phyloP scores from a whole-genome alignment of 2,113 vertebrate genomes.

The Lasiurus cinereus region DNA sequence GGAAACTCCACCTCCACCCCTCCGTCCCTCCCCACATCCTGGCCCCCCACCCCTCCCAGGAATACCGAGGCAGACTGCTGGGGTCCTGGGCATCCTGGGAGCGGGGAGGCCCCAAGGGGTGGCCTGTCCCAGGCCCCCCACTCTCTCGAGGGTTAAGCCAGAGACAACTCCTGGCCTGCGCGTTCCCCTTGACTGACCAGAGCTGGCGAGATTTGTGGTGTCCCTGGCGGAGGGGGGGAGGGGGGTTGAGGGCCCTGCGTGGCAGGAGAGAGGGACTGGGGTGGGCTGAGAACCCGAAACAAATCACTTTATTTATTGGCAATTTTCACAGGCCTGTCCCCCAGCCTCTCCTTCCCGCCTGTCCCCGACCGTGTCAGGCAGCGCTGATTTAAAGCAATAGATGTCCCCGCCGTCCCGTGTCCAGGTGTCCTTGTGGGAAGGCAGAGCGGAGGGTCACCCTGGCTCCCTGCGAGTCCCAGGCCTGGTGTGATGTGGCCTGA shows the following conservation, averaged over 20 bases:
- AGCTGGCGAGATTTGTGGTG: constrained; percentile 11
- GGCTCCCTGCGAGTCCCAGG: neutral
- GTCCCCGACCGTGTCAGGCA: neutral
- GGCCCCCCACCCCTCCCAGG: neutral
- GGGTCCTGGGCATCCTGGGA: neutral
- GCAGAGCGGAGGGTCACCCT: neutral
- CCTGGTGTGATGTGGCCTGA: neutral
- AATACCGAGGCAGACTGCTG: neutral
- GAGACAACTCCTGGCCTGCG: neutral
- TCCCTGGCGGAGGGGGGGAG: neutral
- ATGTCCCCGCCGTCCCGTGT: neutral
- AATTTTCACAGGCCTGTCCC: neutral
- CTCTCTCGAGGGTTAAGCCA: neutral
- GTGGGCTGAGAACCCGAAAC: neutral
- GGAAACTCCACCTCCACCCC: neutral
- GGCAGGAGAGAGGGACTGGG: neutral
- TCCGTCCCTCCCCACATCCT: neutral
- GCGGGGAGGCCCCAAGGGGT: neutral
- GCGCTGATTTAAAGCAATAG: constrained; percentile 46
- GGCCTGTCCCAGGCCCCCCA: neutral
- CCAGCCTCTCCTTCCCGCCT: neutral
- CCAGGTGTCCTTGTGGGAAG: neutral
- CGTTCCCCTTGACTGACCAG: constrained; percentile 45
- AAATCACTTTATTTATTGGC: constrained; percentile 44
- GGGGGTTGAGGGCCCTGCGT: neutral